A percentile compares a stretch with the other conserved stretches of the same genome.
These are phyloP conservation scores for Hoplostethus atlanticus DNA, from an alignment of 2,797 vertebrate species.

Conservation along the genomic window DNA sequence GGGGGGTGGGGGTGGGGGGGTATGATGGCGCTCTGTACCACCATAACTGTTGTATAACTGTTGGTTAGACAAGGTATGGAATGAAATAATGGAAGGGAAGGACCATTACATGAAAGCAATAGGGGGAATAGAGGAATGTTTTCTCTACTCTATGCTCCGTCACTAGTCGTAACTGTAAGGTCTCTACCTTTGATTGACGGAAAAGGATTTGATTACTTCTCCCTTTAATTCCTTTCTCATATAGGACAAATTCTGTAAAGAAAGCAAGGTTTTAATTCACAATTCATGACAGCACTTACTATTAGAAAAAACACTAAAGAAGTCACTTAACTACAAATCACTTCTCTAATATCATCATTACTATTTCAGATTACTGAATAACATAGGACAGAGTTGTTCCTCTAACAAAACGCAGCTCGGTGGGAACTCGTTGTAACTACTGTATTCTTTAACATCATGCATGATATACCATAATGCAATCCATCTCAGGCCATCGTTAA, in stretches of 20 bases:
- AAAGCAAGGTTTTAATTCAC: neutral
- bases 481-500: conserved; percentile 68
- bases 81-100: conserved; percentile 39
- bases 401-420: conserved; percentile 5
- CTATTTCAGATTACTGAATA: neutral
- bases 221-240: neutral
- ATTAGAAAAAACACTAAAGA: neutral
- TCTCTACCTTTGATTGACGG: conserved; percentile 29
- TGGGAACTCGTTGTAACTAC: conserved; percentile 61
- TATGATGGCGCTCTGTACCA: conserved; percentile 46
- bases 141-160: conserved; percentile 38
- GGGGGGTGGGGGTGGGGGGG: conserved; percentile 26
- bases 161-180: conserved; percentile 16
- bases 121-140: conserved; percentile 47
- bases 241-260: neutral
- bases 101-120: conserved; percentile 68
- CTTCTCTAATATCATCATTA: conserved; percentile 20
- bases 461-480: conserved; percentile 62
- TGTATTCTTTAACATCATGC: conserved; percentile 25
- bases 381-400: too few species aligned
- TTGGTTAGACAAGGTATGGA: conserved; percentile 50
- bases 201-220: neutral
- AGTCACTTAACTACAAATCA: neutral
- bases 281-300: neutral
- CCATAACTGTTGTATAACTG: conserved; percentile 58